A percentile compares a stretch with the other conserved stretches of the same genome.
These are phyloP conservation scores for Parapsyche elsis DNA, from an alignment of 1,140 invertebrate genomes.

Conservation along the genomic window DNA sequence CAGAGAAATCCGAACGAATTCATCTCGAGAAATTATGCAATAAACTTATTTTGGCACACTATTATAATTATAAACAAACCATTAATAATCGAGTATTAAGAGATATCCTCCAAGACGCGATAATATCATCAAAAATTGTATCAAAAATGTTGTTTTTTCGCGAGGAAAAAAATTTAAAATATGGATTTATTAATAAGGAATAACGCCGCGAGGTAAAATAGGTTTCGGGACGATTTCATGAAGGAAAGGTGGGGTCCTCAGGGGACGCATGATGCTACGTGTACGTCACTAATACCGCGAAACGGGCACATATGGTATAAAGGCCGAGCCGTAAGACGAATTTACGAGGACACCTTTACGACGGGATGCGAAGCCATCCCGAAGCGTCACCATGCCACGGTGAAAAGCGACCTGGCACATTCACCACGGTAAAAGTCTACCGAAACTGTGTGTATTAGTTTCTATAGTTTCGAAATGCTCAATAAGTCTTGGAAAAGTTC, in stretches of 20 bases:
- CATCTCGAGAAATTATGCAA: neutral
- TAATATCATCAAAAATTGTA: neutral
- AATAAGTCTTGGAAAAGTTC: neutral
- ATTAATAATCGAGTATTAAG: slow-evolving; percentile 13
- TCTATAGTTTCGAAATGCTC: neutral
- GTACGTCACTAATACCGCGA: slow-evolving; percentile 35
- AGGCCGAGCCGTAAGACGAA: slow-evolving; percentile 46
- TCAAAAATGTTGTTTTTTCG: neutral
- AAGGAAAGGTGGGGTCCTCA: neutral
- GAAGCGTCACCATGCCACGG: neutral
- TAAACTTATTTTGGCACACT: slow-evolving; percentile 10
- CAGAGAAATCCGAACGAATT: slow-evolving; percentile 6
- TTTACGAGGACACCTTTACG: slow-evolving; percentile 55
- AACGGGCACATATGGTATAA: slow-evolving; percentile 39
- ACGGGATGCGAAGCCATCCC: slow-evolving; percentile 41
- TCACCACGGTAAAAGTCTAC: neutral
- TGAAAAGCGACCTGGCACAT: neutral
- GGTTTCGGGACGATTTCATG: neutral
- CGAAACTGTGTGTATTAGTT: neutral
- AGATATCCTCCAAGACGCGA: neutral
- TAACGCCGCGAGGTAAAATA: neutral
- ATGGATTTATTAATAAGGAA: slow-evolving; percentile 28
- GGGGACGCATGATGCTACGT: slow-evolving; percentile 18
- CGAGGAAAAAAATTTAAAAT: neutral
- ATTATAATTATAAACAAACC: slow-evolving; percentile 10